These are phyloP conservation scores for Troides oblongomaculatus DNA, from an alignment of 2,888 invertebrate species.

Conservation along the genomic window DNA sequence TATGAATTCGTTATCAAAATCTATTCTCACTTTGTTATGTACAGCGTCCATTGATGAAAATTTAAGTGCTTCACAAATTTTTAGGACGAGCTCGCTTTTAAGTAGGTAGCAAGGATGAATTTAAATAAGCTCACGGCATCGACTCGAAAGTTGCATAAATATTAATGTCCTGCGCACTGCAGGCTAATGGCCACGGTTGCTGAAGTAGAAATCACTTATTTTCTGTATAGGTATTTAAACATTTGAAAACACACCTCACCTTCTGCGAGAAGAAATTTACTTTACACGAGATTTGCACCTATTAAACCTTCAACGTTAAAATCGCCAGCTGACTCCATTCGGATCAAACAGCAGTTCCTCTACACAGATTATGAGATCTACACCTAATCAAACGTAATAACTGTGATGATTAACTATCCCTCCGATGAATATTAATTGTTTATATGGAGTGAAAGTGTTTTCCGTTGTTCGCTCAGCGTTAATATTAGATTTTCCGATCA, in stretches of 20 bases:
- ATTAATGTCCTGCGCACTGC: conserved; percentile 65
- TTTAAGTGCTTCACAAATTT: conserved; percentile 62
- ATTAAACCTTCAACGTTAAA: neutral
- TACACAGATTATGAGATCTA: too few species aligned
- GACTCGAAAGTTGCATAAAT: conserved; percentile 70
- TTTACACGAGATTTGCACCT: neutral
- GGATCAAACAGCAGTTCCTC: too few species aligned
- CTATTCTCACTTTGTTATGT: conserved; percentile 38
- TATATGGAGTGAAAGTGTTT: conserved; percentile 36
- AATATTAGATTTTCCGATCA: conserved; percentile 43
- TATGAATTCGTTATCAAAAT: conserved; percentile 39
- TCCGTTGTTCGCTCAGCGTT: conserved; percentile 38
- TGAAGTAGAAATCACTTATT: conserved; percentile 34
- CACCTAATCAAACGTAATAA: too few species aligned
- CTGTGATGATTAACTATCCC: conserved; percentile 1
- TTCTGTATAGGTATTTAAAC: too few species aligned
- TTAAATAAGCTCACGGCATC: conserved; percentile 70
- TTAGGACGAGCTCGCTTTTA: conserved; percentile 61
- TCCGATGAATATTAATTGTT: conserved; percentile 51
- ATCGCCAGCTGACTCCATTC: too few species aligned
- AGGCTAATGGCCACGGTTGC: conserved; percentile 65
- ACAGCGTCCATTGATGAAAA: conserved; percentile 49
- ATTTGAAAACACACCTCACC: too few species aligned
- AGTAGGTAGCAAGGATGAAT: conserved; percentile 66
- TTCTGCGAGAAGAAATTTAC: too few species aligned